Conservation (phyloP, 2,888 invertebrate species). For the Agrotis segetum region DNA sequence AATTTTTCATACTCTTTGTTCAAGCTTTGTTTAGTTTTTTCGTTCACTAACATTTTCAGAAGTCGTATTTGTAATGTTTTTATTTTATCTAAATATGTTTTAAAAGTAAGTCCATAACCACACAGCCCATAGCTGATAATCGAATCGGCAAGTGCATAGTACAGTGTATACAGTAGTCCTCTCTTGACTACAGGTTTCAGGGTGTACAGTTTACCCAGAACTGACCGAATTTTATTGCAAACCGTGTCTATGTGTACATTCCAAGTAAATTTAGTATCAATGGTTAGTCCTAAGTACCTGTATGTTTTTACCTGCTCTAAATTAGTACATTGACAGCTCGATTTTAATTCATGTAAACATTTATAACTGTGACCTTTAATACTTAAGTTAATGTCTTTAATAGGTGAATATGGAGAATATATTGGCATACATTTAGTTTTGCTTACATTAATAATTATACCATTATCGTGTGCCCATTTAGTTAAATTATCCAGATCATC, state of each 20-base stretch:
- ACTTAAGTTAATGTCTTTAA: not conserved
- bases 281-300: constrained; percentile 26
- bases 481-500: constrained; percentile 11
- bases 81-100: not conserved
- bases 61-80: not conserved
- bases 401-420: constrained; percentile 11
- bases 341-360: constrained; percentile 8
- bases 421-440: constrained; percentile 28
- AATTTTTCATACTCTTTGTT: not conserved
- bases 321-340: constrained; percentile 11
- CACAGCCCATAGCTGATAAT: constrained; percentile 5
- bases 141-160: not conserved
- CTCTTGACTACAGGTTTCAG: not conserved
- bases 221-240: not conserved
- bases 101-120: not conserved
- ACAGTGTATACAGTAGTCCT: not conserved
- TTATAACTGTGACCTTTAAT: constrained; percentile 19
- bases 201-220: not conserved
- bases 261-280: not conserved
- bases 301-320: constrained; percentile 26
- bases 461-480: constrained; percentile 27
- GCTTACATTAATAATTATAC: constrained; percentile 12
- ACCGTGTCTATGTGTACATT: constrained; percentile 2
- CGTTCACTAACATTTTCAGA: not conserved
- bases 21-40: not conserved